These are phyloP conservation scores for Pomacea canaliculata DNA, from an alignment of 2,888 invertebrate species.

Conservation along the genomic window DNA sequence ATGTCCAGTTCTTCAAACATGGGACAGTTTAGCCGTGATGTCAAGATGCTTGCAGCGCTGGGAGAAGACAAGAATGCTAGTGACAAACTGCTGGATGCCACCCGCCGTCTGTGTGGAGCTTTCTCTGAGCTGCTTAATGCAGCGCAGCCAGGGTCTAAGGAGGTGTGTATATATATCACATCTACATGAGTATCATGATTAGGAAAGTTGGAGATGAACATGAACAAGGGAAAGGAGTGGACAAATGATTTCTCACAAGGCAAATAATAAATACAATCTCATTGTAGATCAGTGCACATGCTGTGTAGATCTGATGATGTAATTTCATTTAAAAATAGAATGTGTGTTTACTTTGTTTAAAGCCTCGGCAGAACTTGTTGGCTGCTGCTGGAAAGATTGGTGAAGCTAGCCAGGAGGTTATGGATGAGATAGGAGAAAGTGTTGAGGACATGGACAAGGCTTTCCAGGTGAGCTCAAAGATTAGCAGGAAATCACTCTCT, in stretches of 20 bases:
- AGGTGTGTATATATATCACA: conserved; percentile 43
- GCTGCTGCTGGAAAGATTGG: conserved; percentile 93
- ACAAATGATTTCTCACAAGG: no score
- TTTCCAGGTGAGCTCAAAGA: conserved; percentile 71
- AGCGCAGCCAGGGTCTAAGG: conserved; percentile 81
- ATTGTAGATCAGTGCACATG: no score
- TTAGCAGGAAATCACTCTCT: not conserved
- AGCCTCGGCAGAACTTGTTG: conserved; percentile 91
- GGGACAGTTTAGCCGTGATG: conserved; percentile 92
- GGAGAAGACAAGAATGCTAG: conserved; percentile 85
- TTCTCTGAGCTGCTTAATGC: conserved; percentile 92
- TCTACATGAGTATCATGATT: no score
- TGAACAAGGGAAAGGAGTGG: no score
- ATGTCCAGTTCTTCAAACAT: conserved; percentile 83
- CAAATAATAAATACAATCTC: no score
- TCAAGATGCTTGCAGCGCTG: conserved; percentile 95
- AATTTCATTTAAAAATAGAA: no score
- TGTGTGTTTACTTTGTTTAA: conserved; percentile 40
- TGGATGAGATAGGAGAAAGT: conserved; percentile 77
- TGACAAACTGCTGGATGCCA: conserved; percentile 89
- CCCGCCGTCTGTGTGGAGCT: conserved; percentile 90
- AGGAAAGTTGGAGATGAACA: no score
- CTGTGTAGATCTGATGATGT: no score
- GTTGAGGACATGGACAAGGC: conserved; percentile 76
- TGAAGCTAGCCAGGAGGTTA: conserved; percentile 93